These are phyloP conservation scores for Phodopus roborovskii DNA, from an alignment of 2,113 vertebrate species.

Conservation along the genomic window DNA sequence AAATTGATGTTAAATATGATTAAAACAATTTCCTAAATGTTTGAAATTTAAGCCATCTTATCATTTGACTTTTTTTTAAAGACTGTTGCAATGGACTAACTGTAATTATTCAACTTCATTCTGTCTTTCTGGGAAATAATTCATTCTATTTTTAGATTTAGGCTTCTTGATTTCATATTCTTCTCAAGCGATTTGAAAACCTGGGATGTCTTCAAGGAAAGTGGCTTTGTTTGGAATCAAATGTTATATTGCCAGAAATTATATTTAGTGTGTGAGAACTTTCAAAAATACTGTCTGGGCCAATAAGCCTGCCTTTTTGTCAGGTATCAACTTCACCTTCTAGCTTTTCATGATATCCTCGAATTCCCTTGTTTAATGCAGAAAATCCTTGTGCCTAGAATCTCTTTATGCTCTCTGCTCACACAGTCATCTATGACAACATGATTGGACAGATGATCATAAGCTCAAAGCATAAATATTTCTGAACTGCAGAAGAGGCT, in stretches of 20 bases:
- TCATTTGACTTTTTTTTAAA: conserved; percentile 23
- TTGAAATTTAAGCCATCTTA: background rate
- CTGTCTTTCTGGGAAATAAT: conserved; percentile 37
- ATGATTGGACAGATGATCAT: conserved; percentile 72
- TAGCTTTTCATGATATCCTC: conserved; percentile 55
- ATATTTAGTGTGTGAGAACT: conserved; percentile 58
- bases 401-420: conserved; percentile 65
- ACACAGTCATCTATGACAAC: conserved; percentile 64
- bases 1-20: background rate
- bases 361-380: conserved; percentile 61
- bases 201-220: conserved; percentile 47
- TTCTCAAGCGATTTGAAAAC: conserved; percentile 46
- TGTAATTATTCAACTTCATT: conserved; percentile 39
- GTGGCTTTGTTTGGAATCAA: conserved; percentile 63
- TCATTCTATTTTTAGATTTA: conserved; percentile 36
- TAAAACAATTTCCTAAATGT: conserved; percentile 52
- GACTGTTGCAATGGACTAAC: background rate
- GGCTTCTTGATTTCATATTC: conserved; percentile 60
- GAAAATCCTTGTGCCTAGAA: conserved; percentile 50
- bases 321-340: conserved; percentile 65
- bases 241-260: conserved; percentile 59
- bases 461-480: conserved; percentile 69
- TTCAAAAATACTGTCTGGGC: conserved; percentile 52
- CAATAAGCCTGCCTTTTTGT: conserved; percentile 18
- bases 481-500: conserved; percentile 45